Base-by-base conservation (phyloP, 2,888 invertebrate genomes). In the Crepidodera aurea region DNA sequence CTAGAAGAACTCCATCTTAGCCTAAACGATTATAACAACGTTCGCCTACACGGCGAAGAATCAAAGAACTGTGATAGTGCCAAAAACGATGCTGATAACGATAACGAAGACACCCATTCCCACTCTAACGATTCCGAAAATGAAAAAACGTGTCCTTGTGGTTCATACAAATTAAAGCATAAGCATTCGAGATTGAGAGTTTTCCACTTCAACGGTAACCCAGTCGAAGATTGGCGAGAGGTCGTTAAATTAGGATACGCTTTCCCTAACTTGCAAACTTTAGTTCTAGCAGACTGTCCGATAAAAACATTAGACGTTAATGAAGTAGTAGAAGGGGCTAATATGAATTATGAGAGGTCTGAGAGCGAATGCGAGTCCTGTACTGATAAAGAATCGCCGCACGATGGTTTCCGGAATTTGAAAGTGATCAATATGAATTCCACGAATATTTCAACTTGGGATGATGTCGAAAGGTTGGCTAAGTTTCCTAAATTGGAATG, bases 1-100 rank as follows among this genome's bases (percentile, higher is more conserved):
- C 84, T 97, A 40, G 92, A 94, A 83, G 97, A 97, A 82, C 84
- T 98, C 68, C 96, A 97, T 82, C 83, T 97, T 73, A 96, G 96
- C 77, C 85, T 96, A 64, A 98, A 97, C 81, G 91, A 93, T 78
- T 95, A 93, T 80, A 86, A 87, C 19, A 86, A 88, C 69, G 91
- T 94, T 34, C 86, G 91, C 60, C 83, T 94, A 42, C 87, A 87
- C 66, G 80, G 82, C 16, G 71, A 79, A 34, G 72, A 75, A 62
- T 75, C 77, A 48, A 76, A 76, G 56, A 69, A 73, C 63, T 61
- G 59, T 34, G 58, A 60, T 42, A 63, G 60, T 15, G 60, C 65
- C 12, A 65, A 56, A 37, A 64, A 70, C 53, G 70, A 70, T 16
- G 61, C 62, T 13, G 46, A 66, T 13, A 8, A 29, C 2, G 51